Evolutionary conservation across 2,113 vertebrate species (phyloP), one percentile per base, ranked within the genome.

Genomic region (Actenoides lindsayi): DNA sequence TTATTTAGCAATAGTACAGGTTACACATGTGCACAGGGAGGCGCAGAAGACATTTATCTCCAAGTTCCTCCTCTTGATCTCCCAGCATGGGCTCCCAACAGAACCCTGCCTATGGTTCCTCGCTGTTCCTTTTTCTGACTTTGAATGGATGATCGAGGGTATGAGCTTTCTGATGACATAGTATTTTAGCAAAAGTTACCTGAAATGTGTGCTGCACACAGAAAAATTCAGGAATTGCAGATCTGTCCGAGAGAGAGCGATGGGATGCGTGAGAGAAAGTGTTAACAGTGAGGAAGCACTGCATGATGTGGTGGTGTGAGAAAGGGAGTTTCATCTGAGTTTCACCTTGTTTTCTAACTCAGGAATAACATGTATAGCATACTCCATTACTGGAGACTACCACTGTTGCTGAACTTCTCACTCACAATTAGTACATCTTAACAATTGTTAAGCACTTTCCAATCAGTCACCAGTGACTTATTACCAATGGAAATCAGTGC

Each of bases 181-280:
- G 4, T 42, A 53, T 67, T 76, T 76, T 60, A 94, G 17, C 65
- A 79, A 88, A 25, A 35, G 20, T 35, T 80, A 39, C 14, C 54
- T 51, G 33, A 93, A 77, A 21, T 9, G 20, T 13, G 14, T 0
- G 0, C 18, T 89, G 33, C 41, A 62, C 6, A 3, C 2, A 7
- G 16, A 14, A 60, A 79, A 90, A 71, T 17, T 75, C 21, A 79
- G 67, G 31, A 88, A 64, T 24, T 68, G 46, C 11, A 64, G 23
- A 8, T 42, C 65, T 15, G 13, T 23, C 27, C 11, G 2, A 41
- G 14, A 86, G 48, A 53, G 5, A 5, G 64, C 8, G 24, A 46
- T 42, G 70, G 51, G 57, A 74, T 42, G 15, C 2, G 4, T 63
- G 37, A 16, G 23, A 75, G 50, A 84, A 67, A 80, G 46, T 2